Conservation (phyloP, 2,888 invertebrate genomes). For the Yponomeuta malinellus region DNA sequence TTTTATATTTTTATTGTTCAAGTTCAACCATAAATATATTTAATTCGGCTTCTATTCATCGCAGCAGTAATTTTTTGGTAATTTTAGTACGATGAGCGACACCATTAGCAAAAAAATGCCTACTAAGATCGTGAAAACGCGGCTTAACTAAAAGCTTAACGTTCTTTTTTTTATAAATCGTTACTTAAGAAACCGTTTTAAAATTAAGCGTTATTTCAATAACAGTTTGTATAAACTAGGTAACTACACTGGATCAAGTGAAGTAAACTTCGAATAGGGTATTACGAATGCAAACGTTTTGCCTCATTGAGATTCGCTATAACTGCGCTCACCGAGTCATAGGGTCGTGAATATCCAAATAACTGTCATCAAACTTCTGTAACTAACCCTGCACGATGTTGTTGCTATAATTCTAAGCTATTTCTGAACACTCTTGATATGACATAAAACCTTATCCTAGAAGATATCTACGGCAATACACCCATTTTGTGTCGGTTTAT, state of each 20-base stretch:
- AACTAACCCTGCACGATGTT: not conserved
- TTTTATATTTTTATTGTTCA: no score
- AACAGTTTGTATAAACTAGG: not conserved
- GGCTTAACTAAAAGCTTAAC: no score
- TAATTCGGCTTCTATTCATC: no score
- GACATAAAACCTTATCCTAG: not conserved
- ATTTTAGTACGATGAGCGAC: no score
- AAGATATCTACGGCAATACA: not conserved
- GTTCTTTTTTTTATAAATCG: no score
- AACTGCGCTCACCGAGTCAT: slow-evolving; percentile 4
- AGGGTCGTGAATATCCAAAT: slow-evolving; percentile 6
- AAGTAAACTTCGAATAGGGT: not conserved
- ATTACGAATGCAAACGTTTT: slow-evolving; percentile 1
- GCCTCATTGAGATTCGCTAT: not conserved
- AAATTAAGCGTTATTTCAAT: no score
- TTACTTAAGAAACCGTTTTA: no score
- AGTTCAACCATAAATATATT: no score
- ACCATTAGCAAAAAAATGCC: no score
- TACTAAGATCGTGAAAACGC: no score
- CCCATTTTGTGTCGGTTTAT: not conserved
- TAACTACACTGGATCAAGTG: not conserved
- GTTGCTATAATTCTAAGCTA: no score
- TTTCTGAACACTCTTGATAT: not conserved
- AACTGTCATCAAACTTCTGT: not conserved
- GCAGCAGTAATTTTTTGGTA: no score